Conservation (phyloP, 2,797 vertebrate species). For the Arctocebus calabarensis region DNA sequence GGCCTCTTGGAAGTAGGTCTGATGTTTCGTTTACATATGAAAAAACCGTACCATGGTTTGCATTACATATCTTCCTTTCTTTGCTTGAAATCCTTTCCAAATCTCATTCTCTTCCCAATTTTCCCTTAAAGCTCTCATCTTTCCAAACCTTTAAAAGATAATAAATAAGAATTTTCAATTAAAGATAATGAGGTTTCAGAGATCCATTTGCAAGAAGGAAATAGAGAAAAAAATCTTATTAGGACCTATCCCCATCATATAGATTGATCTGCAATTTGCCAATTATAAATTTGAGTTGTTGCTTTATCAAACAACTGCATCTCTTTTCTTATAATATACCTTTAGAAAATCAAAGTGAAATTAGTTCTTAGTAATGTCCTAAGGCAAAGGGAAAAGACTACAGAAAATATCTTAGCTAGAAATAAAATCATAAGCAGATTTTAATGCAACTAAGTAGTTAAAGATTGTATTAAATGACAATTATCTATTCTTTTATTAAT, state of each 20-base stretch:
- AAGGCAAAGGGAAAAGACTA: not conserved
- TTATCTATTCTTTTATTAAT: not conserved
- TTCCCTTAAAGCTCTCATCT: slow-evolving; percentile 54
- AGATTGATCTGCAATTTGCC: slow-evolving; percentile 50
- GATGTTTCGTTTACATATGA: slow-evolving; percentile 38
- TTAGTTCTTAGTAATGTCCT: slow-evolving; percentile 44
- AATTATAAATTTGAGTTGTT: slow-evolving; percentile 67
- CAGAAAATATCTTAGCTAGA: slow-evolving; percentile 51
- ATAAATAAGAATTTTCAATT: slow-evolving; percentile 71
- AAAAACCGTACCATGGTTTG: slow-evolving; percentile 40
- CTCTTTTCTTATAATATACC: slow-evolving; percentile 47
- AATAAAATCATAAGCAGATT: slow-evolving; percentile 8
- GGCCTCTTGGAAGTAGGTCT: slow-evolving; percentile 2
- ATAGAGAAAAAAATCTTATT: slow-evolving; percentile 64
- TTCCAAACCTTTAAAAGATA: slow-evolving; percentile 64
- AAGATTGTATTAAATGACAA: slow-evolving; percentile 16
- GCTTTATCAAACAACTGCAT: slow-evolving; percentile 55
- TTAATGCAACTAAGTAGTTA: not conserved
- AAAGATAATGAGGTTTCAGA: slow-evolving; percentile 70
- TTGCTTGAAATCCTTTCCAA: slow-evolving; percentile 57
- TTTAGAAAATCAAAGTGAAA: slow-evolving; percentile 36
- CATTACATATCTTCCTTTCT: slow-evolving; percentile 30
- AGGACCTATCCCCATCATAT: not conserved
- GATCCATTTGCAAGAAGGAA: slow-evolving; percentile 63
- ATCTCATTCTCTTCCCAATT: slow-evolving; percentile 34